These are phyloP conservation scores for Linurgus olivaceus DNA, from an alignment of 2,797 vertebrate species.

Conservation along the genomic window DNA sequence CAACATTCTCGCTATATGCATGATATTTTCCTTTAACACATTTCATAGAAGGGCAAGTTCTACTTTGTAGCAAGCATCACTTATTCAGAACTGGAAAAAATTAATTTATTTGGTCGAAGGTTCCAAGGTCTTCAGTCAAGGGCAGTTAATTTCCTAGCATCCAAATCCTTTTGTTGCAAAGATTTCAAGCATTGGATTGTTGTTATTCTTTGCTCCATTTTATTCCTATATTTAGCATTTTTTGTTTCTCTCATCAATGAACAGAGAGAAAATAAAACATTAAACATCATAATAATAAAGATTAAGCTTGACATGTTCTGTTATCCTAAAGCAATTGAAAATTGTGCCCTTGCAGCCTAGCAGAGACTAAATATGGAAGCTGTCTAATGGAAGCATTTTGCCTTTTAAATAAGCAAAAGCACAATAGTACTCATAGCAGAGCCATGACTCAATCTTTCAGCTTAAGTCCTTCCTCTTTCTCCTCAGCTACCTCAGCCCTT, in stretches of 20 bases:
- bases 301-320: neutral
- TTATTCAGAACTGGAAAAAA: constrained; percentile 76
- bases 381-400: neutral
- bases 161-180: neutral
- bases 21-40: constrained; percentile 74
- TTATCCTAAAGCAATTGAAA: neutral
- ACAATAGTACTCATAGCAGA: neutral
- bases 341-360: neutral
- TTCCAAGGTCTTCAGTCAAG: constrained; percentile 47
- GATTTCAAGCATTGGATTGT: neutral
- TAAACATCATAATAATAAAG: neutral
- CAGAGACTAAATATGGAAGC: neutral
- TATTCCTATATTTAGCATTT: neutral
- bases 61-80: constrained; percentile 70
- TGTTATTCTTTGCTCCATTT: neutral
- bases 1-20: constrained; percentile 45
- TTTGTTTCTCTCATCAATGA: neutral
- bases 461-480: neutral
- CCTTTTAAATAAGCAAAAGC: neutral
- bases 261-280: neutral
- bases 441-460: neutral
- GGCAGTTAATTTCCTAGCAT: constrained; percentile 8
- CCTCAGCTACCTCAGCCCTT: neutral
- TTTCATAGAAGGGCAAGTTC: constrained; percentile 76
- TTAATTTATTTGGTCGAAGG: constrained; percentile 72